phyloP scores from a whole-genome alignment of 2,888 invertebrate species.

The Mimachlamys varia region DNA sequence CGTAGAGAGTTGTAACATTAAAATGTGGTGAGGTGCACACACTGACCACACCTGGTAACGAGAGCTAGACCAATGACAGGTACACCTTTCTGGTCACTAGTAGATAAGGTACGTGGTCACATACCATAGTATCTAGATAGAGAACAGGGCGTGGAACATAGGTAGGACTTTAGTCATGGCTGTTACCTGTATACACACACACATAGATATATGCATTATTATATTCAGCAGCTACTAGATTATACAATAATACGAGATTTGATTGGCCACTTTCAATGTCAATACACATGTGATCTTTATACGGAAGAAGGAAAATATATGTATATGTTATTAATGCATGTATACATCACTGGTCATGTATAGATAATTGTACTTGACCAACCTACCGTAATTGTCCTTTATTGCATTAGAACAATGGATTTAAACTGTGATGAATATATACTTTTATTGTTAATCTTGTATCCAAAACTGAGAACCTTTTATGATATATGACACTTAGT shows the following conservation, averaged over 20 bases:
- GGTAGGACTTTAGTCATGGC: conserved; percentile 25
- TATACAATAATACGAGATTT: neutral
- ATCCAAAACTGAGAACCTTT: too few species aligned
- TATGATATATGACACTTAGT: too few species aligned
- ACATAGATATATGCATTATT: neutral
- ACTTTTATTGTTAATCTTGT: too few species aligned
- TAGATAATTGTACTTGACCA: too few species aligned
- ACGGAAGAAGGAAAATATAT: too few species aligned
- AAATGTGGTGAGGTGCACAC: neutral
- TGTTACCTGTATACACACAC: conserved; percentile 2
- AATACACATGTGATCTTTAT: too few species aligned
- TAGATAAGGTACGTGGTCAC: neutral
- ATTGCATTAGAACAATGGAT: too few species aligned
- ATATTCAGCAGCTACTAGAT: neutral
- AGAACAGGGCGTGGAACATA: neutral
- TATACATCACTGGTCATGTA: too few species aligned
- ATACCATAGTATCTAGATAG: conserved; percentile 12
- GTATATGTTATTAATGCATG: too few species aligned
- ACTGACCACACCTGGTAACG: conserved; percentile 2
- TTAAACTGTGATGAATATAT: too few species aligned
- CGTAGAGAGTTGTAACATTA: neutral
- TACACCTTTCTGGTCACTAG: neutral
- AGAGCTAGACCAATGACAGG: neutral
- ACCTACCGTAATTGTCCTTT: too few species aligned
- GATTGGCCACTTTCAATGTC: neutral